Percentiles rank a stretch among this genome's conserved stretches.
These are phyloP conservation scores for Plemyria rubiginata DNA, from an alignment of 2,888 invertebrate species.

Conservation along the genomic window DNA sequence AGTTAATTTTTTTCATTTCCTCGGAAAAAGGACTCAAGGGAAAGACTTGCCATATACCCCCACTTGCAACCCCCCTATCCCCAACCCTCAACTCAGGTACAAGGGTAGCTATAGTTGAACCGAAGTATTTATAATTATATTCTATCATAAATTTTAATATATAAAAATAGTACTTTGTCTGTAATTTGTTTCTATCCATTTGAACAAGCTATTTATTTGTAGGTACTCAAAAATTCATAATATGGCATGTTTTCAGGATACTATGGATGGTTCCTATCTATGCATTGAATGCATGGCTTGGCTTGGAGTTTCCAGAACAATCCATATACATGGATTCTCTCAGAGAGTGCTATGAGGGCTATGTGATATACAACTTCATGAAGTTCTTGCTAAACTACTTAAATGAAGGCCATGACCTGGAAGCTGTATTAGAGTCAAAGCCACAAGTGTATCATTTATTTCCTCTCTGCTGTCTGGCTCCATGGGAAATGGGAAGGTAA, in stretches of 20 bases:
- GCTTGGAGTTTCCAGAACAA: conserved; percentile 92
- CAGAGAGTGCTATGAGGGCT: conserved; percentile 98
- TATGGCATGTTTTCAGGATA: conserved; percentile 86
- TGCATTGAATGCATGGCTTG: conserved; percentile 97
- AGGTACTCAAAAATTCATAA: no score
- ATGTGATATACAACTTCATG: conserved; percentile 99
- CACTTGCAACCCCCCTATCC: no score
- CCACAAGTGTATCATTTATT: conserved; percentile 95
- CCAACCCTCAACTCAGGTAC: no score
- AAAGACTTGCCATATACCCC: no score
- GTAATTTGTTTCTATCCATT: no score
- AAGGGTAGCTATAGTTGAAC: no score
- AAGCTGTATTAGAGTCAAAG: conserved; percentile 91
- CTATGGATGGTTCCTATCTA: conserved; percentile 99
- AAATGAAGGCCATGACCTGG: conserved; percentile 93
- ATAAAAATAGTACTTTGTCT: no score
- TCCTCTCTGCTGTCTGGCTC: conserved; percentile 95
- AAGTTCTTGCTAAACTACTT: conserved; percentile 96
- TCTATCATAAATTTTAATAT: no score
- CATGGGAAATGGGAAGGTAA: conserved; percentile 96
- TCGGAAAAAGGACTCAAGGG: no score
- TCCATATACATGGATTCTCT: conserved; percentile 97
- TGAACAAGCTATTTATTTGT: no score
- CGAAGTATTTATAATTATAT: no score
- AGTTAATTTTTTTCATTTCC: no score